These are phyloP conservation scores for Bombyx mandarina DNA, from an alignment of 1,140 invertebrate genomes.

Conservation along the genomic window DNA sequence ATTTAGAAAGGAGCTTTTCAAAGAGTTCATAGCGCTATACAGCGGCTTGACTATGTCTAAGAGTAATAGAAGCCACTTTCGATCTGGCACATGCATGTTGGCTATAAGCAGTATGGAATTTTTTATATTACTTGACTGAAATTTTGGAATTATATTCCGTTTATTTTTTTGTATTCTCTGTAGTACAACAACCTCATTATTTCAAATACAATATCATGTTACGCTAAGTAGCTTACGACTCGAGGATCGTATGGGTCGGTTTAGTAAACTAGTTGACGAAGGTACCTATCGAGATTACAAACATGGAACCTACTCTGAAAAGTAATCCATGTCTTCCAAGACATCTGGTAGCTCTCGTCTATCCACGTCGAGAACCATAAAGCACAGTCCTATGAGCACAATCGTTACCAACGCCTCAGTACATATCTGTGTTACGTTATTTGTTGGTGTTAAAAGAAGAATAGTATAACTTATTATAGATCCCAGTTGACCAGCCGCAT, in stretches of 20 bases:
- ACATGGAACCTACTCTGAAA: constrained; percentile 35
- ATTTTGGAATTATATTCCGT: too few relatives aligned
- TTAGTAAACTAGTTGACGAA: background rate
- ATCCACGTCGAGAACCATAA: constrained; percentile 42
- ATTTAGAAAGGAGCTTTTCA: too few relatives aligned
- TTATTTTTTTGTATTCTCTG: too few relatives aligned
- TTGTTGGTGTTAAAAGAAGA: constrained; percentile 20
- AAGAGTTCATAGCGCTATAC: too few relatives aligned
- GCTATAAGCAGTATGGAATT: too few relatives aligned
- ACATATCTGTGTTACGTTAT: constrained; percentile 20
- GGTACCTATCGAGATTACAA: background rate
- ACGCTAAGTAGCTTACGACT: too few relatives aligned
- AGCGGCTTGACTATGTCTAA: too few relatives aligned
- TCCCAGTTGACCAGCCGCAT: constrained; percentile 42
- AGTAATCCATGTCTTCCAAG: constrained; percentile 57
- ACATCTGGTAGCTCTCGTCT: constrained; percentile 51
- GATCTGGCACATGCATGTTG: too few relatives aligned
- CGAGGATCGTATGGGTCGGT: background rate
- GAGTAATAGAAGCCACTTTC: too few relatives aligned
- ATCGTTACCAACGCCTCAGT: constrained; percentile 24
- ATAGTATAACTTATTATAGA: constrained; percentile 40
- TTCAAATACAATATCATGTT: too few relatives aligned
- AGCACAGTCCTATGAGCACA: constrained; percentile 23
- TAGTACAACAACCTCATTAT: too few relatives aligned
- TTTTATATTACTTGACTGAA: too few relatives aligned